Conservation (phyloP, 1,140 invertebrate species). For the roundworm (Caenorhabditis elegans) region WBcel235 BX284604.4:9181501-9182000, state of each 20-base stretch:
- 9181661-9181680: not conserved
- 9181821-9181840: not conserved
- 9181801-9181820: not conserved
- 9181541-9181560: conserved; percentile 10
- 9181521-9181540: not conserved
- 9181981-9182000: too few species aligned
- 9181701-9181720: conserved; percentile 1
- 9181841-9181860: not conserved
- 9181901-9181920: not conserved
- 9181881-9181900: not conserved
- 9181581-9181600: not conserved
- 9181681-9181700: not conserved
- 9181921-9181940: not conserved
- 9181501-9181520: not conserved
- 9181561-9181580: not conserved
- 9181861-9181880: too few species aligned
- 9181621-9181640: not conserved
- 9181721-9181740: not conserved
- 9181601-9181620: not conserved
- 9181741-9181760: not conserved
- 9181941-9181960: too few species aligned
- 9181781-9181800: not conserved
- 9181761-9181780: not conserved
- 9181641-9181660: conserved; percentile 23
- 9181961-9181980: too few species aligned